Evolutionary conservation across 1,140 invertebrate genomes (phyloP).

Genomic region (Zaprionus ghesquierei): DNA sequence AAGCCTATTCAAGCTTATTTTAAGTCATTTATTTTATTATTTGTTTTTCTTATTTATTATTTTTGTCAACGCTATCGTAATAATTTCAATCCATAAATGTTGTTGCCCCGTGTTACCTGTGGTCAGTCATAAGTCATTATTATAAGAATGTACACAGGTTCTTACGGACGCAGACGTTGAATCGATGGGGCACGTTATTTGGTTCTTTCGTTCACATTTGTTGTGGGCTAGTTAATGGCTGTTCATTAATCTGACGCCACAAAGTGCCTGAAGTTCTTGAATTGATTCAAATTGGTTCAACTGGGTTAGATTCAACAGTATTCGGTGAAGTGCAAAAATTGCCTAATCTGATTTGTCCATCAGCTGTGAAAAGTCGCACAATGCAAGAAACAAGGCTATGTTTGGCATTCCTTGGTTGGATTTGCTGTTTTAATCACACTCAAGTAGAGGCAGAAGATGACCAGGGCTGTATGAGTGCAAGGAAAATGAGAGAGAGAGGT

Average conservation of each 20-base stretch:
- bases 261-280: constrained; percentile 18
- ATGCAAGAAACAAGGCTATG: constrained; percentile 61
- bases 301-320: constrained; percentile 4
- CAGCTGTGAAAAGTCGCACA: constrained; percentile 64
- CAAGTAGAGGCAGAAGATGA: neutral
- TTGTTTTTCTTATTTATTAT: neutral
- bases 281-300: constrained; percentile 18
- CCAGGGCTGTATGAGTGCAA: neutral
- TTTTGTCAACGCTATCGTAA: neutral
- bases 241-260: constrained; percentile 57
- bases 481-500: neutral
- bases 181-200: constrained; percentile 45
- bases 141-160: neutral
- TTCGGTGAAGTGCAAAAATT: constrained; percentile 50
- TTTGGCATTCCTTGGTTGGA: constrained; percentile 19
- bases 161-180: neutral
- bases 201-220: constrained; percentile 13
- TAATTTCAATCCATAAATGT: neutral
- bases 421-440: constrained; percentile 57
- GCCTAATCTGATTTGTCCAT: constrained; percentile 63
- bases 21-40: neutral
- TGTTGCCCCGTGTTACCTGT: constrained; percentile 13
- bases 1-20: no score
- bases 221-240: constrained; percentile 53
- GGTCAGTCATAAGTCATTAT: constrained; percentile 19